Percentiles rank a stretch among this genome's conserved stretches.
phyloP scores from a whole-genome alignment of 2,888 invertebrate species.

The Tipula vernalis region DNA sequence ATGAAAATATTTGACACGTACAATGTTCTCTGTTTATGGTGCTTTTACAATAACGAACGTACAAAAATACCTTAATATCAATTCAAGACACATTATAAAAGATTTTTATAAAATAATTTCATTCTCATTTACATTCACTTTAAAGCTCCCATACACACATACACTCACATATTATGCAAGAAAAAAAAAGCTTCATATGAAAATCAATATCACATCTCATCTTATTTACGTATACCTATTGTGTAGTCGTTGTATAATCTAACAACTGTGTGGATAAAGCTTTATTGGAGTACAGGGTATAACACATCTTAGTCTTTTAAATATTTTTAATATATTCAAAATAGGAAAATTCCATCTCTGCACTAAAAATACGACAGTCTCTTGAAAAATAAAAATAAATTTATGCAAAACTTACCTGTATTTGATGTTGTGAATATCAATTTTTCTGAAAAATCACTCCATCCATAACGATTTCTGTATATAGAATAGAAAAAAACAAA shows the following conservation, averaged over 20 bases:
- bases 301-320: not conserved
- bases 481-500: not conserved
- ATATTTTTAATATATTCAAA: too few relatives aligned
- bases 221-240: not conserved
- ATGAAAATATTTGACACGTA: not conserved
- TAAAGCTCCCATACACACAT: not conserved
- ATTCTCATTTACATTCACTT: not conserved
- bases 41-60: not conserved
- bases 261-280: not conserved
- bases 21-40: not conserved
- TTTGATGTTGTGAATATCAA: conserved; percentile 51
- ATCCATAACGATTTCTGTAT: conserved; percentile 48
- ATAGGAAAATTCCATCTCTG: too few relatives aligned
- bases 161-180: too few relatives aligned
- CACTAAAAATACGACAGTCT: not conserved
- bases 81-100: not conserved
- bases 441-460: conserved; percentile 49
- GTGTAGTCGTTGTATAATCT: not conserved
- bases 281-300: not conserved
- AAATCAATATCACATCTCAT: not conserved
- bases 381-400: not conserved
- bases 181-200: not conserved
- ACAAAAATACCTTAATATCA: not conserved
- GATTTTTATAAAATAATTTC: not conserved
- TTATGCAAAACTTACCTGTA: conserved; percentile 37